Evolutionary conservation across 2,888 invertebrate genomes (phyloP).

Genomic region (Coenonympha glycerion): DNA sequence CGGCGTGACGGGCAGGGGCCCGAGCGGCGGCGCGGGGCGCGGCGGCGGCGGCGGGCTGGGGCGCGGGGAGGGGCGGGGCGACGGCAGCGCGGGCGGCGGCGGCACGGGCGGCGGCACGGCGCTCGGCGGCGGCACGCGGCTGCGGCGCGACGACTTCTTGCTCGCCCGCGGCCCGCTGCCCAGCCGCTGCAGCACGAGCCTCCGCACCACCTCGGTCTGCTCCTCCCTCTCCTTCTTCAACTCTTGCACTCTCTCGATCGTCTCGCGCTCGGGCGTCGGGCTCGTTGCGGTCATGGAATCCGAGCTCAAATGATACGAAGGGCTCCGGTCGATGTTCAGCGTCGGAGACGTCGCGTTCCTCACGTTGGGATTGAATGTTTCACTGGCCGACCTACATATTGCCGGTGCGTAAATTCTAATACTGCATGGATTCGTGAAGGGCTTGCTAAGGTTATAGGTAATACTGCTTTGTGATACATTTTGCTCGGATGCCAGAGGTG

Average conservation of each 20-base stretch:
- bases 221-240: conserved; percentile 86
- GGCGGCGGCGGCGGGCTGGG: conserved; percentile 45
- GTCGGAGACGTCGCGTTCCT: conserved; percentile 44
- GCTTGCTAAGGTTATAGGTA: conserved; percentile 15
- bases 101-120: conserved; percentile 47
- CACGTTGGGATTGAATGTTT: conserved; percentile 48
- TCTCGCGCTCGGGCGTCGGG: conserved; percentile 58
- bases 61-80: conserved; percentile 36
- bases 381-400: conserved; percentile 50
- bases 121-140: conserved; percentile 38
- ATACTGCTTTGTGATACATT: conserved; percentile 32
- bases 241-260: conserved; percentile 82
- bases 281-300: conserved; percentile 50
- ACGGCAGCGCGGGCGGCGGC: conserved; percentile 50
- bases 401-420: conserved; percentile 58
- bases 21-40: conserved; percentile 39
- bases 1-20: conserved; percentile 53
- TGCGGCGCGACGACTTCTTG: conserved; percentile 40
- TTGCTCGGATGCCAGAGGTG: conserved; percentile 49
- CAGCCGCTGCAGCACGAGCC: conserved; percentile 87
- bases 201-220: conserved; percentile 88
- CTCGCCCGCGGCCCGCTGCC: conserved; percentile 42
- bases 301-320: conserved; percentile 39
- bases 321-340: conserved; percentile 45
- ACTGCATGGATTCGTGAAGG: conserved; percentile 38